These are phyloP conservation scores for Eulemur rubriventer DNA, from an alignment of 2,797 vertebrate genomes.

Conservation along the genomic window DNA sequence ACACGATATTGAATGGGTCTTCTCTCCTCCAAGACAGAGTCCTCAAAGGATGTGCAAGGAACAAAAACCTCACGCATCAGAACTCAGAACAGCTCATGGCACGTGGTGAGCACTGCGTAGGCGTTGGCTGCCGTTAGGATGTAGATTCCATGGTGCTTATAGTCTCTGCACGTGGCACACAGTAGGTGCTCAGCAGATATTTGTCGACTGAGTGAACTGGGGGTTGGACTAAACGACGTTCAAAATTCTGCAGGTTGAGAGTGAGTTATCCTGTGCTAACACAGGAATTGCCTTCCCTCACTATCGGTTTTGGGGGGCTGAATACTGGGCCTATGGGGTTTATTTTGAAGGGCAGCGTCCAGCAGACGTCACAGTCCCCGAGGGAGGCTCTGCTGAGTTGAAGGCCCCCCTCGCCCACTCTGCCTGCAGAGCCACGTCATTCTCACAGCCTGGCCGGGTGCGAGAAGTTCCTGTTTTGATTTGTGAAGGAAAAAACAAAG, in stretches of 20 bases:
- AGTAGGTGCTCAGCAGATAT: background rate
- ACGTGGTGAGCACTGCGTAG: background rate
- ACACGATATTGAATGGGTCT: background rate
- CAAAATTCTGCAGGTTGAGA: no score
- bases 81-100: background rate
- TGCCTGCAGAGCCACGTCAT: background rate
- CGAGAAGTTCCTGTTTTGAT: background rate
- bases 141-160: background rate
- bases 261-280: background rate
- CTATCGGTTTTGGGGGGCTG: background rate
- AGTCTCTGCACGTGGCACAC: background rate
- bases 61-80: background rate
- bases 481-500: background rate
- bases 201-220: background rate
- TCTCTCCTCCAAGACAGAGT: background rate
- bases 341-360: background rate
- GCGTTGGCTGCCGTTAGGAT: no score
- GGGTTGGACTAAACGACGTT: background rate
- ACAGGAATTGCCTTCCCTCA: background rate
- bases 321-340: background rate
- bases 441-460: background rate
- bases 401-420: background rate
- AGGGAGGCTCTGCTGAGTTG: background rate
- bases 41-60: background rate
- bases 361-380: background rate